These are phyloP conservation scores for Hylia prasina DNA, from an alignment of 2,113 vertebrate genomes.

Conservation along the genomic window DNA sequence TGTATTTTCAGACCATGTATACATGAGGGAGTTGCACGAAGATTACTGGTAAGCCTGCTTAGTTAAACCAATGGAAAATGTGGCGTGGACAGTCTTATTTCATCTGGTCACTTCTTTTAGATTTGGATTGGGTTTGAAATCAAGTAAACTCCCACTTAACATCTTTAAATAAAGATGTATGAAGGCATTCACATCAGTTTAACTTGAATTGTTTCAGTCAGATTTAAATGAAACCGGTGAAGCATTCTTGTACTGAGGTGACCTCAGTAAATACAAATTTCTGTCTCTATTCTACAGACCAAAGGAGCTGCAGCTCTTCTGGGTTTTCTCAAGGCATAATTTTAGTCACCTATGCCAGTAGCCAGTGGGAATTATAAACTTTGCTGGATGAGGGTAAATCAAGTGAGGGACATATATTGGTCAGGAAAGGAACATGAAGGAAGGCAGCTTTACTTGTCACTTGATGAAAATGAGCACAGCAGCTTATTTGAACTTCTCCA, in stretches of 20 bases:
- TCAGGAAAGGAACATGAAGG: background rate
- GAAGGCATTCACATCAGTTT: slow-evolving; percentile 8
- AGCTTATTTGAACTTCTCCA: background rate
- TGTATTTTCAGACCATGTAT: slow-evolving; percentile 30
- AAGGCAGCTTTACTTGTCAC: background rate
- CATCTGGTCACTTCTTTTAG: background rate
- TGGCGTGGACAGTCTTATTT: slow-evolving; percentile 10
- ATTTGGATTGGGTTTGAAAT: slow-evolving; percentile 34
- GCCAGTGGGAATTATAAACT: background rate
- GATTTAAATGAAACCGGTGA: background rate
- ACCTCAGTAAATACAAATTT: slow-evolving; percentile 26
- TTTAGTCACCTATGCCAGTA: background rate
- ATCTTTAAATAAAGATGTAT: slow-evolving; percentile 39
- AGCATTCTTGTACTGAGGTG: background rate
- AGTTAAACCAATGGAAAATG: slow-evolving; percentile 14
- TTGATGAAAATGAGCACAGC: background rate
- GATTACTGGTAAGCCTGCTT: slow-evolving; percentile 25
- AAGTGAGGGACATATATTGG: background rate
- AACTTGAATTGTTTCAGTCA: slow-evolving; percentile 41
- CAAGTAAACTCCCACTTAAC: slow-evolving; percentile 27
- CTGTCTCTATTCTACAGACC: background rate
- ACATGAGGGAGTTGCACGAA: background rate
- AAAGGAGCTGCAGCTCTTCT: background rate
- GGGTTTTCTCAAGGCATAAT: background rate
- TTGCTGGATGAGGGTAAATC: background rate